Percentiles rank a stretch among this genome's conserved stretches.
Evolutionary conservation across 92 coral and sea anemone genomes (phyloP).

Genomic region (Epizoanthus illoricatus): DNA sequence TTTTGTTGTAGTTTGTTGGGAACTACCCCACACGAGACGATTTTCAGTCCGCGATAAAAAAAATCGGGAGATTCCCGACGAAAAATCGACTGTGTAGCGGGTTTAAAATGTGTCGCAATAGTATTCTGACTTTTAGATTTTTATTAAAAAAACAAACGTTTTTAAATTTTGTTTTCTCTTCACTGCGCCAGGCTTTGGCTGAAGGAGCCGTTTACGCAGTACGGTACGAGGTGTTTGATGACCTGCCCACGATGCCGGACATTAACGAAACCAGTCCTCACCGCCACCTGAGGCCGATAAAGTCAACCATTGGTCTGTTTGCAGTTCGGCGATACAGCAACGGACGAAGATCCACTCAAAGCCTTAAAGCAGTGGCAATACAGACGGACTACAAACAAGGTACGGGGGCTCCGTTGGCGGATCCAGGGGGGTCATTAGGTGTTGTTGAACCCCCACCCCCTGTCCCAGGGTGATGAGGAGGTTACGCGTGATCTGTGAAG

Average conservation of each 20-base stretch:
- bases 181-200: conserved; percentile 29
- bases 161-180: not conserved
- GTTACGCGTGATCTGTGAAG: too few relatives aligned
- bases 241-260: conserved; percentile 41
- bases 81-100: too few relatives aligned
- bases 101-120: not conserved
- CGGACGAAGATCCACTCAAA: conserved; percentile 3
- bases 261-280: conserved; percentile 30
- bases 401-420: not conserved
- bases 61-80: too few relatives aligned
- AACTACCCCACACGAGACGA: too few relatives aligned
- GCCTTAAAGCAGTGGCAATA: conserved; percentile 54
- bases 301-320: conserved; percentile 51
- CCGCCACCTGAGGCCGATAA: conserved; percentile 42
- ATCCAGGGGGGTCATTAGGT: too few relatives aligned
- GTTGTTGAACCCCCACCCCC: too few relatives aligned
- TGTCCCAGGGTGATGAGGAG: too few relatives aligned
- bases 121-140: not conserved
- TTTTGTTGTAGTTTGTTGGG: too few relatives aligned
- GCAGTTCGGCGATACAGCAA: not conserved
- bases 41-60: too few relatives aligned
- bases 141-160: not conserved
- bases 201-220: conserved; percentile 29
- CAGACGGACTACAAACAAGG: conserved; percentile 40
- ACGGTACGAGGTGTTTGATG: conserved; percentile 48